Evolutionary conservation across 2,113 vertebrate species (phyloP).

Genomic region (Oostethus manadensis): DNA sequence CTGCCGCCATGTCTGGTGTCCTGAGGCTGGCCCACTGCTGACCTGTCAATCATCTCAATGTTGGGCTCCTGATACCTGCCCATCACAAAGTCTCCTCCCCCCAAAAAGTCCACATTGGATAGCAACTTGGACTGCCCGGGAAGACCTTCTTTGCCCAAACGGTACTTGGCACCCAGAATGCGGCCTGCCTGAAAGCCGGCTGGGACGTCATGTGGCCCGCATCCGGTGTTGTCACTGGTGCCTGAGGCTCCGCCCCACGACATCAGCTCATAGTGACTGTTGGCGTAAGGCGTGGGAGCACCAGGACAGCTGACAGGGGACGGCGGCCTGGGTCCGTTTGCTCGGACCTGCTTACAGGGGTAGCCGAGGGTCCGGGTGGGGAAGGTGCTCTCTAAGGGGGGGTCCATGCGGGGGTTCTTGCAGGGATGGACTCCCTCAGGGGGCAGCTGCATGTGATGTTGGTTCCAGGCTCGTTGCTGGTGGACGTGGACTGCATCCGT

Average conservation of each 20-base stretch:
- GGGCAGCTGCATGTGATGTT: conserved; percentile 93
- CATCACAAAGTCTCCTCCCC: conserved; percentile 86
- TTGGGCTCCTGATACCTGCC: conserved; percentile 89
- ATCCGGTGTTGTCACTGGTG: conserved; percentile 86
- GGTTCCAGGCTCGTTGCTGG: conserved; percentile 86
- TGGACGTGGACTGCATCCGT: conserved; percentile 82
- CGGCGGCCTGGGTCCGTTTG: conserved; percentile 82
- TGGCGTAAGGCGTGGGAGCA: conserved; percentile 80
- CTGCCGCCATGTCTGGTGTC: conserved; percentile 80
- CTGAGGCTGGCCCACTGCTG: conserved; percentile 76
- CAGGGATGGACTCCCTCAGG: conserved; percentile 79
- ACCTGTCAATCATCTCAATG: conserved; percentile 79
- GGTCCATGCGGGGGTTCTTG: conserved; percentile 75
- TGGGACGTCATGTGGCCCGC: conserved; percentile 85
- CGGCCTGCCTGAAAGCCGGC: conserved; percentile 88
- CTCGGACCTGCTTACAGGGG: conserved; percentile 78
- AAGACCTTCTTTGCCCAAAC: conserved; percentile 74
- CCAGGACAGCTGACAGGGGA: conserved; percentile 83
- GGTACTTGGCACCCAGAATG: conserved; percentile 80
- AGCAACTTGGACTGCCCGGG: conserved; percentile 79
- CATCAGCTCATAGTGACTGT: conserved; percentile 87
- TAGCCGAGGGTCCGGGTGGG: conserved; percentile 78
- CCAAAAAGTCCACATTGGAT: conserved; percentile 89
- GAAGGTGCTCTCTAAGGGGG: conserved; percentile 68
- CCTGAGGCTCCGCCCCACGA: conserved; percentile 85